Conservation (phyloP, 2,113 vertebrate species). For the Rana temporaria region DNA sequence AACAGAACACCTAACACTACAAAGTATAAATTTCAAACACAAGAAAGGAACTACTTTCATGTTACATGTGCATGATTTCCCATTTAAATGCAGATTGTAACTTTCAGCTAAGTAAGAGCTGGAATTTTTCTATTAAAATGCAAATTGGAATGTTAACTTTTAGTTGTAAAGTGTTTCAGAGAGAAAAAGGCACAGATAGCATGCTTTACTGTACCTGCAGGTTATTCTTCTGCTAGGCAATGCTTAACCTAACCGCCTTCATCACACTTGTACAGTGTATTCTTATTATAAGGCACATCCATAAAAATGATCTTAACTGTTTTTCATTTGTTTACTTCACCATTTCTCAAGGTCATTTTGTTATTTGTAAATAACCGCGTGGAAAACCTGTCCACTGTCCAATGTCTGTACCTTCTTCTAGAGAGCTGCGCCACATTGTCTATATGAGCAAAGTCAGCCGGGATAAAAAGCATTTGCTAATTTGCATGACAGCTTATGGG, state of each 20-base stretch:
- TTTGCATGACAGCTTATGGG: too few species aligned
- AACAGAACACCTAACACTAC: conserved; percentile 38
- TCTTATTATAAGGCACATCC: conserved; percentile 39
- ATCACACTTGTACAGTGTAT: conserved; percentile 58
- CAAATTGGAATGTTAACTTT: conserved; percentile 70
- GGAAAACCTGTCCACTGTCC: not conserved
- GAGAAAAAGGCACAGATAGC: conserved; percentile 56
- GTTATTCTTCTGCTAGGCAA: conserved; percentile 61
- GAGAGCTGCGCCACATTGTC: too few species aligned
- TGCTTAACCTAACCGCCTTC: conserved; percentile 62
- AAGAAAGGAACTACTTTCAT: conserved; percentile 60
- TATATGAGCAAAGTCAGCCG: too few species aligned
- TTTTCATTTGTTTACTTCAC: conserved; percentile 52
- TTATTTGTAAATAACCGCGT: not conserved
- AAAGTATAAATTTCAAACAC: conserved; percentile 61
- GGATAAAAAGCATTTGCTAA: too few species aligned
- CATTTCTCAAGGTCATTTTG: conserved; percentile 37
- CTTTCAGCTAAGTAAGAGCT: conserved; percentile 59
- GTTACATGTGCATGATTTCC: conserved; percentile 61
- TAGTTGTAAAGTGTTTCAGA: conserved; percentile 61
- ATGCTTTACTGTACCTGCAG: conserved; percentile 61
- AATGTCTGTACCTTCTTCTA: too few species aligned
- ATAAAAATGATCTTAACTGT: conserved; percentile 36
- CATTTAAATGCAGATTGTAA: conserved; percentile 66
- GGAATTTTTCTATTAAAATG: conserved; percentile 70